Conservation (phyloP, 2,888 invertebrate genomes). For the Cotesia congregata region DNA sequence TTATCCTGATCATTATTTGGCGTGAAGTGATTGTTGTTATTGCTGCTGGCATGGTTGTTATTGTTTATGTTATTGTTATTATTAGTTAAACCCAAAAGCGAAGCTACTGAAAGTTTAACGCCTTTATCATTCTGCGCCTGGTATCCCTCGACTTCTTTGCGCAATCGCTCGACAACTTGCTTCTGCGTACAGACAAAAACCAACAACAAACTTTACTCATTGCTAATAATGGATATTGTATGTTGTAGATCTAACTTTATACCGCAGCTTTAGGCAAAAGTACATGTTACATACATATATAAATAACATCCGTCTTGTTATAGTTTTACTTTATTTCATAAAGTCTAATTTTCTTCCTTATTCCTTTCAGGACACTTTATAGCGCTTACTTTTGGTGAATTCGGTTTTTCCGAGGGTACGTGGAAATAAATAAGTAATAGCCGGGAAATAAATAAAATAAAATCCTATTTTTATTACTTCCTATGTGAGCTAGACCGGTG, state of each 20-base stretch:
- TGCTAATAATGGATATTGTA: constrained; percentile 43
- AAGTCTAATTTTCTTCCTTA: not conserved
- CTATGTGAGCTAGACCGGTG: not conserved
- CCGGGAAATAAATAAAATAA: not conserved
- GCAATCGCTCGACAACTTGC: constrained; percentile 73
- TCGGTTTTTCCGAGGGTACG: too few relatives aligned
- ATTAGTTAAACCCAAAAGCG: constrained; percentile 62
- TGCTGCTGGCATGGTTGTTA: constrained; percentile 51
- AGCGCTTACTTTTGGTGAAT: too few relatives aligned
- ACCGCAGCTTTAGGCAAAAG: not conserved
- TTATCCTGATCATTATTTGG: constrained; percentile 43
- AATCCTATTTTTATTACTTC: not conserved
- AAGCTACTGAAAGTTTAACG: constrained; percentile 61
- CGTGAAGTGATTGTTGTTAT: constrained; percentile 52
- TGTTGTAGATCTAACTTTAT: constrained; percentile 16
- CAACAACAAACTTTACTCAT: constrained; percentile 49
- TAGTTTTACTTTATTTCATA: not conserved
- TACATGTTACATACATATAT: not conserved
- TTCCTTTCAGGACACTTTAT: too few relatives aligned
- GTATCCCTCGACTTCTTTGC: constrained; percentile 74
- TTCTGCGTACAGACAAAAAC: constrained; percentile 69
- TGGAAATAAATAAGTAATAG: too few relatives aligned
- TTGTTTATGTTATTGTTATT: constrained; percentile 61
- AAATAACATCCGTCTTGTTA: not conserved
- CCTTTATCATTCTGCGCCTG: constrained; percentile 67